Evolutionary conservation across 2,113 vertebrate species (phyloP).

Genomic region (Microtus pennsylvanicus): DNA sequence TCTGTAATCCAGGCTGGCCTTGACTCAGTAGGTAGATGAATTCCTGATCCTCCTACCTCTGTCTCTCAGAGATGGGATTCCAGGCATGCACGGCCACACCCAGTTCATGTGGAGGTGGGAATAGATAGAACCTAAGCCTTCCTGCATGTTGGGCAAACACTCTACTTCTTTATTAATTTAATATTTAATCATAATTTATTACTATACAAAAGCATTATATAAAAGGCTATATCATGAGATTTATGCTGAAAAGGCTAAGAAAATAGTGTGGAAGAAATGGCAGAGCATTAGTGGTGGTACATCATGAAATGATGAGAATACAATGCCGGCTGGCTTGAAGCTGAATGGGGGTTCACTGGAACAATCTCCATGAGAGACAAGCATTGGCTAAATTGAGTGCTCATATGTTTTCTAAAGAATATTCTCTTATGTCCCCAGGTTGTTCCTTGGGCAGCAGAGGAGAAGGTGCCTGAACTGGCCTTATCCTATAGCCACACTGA

Average conservation of each 20-base stretch:
- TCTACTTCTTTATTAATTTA: conserved; percentile 3
- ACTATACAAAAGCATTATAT: not conserved
- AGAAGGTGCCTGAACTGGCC: too few relatives aligned
- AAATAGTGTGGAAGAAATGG: not conserved
- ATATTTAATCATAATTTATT: not conserved
- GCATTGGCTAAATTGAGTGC: not conserved
- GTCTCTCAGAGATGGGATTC: not conserved
- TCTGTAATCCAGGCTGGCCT: not conserved
- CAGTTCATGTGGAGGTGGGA: not conserved
- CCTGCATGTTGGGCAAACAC: not conserved
- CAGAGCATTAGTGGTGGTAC: not conserved
- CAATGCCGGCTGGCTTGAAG: not conserved
- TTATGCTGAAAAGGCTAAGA: not conserved
- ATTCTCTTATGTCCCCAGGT: too few relatives aligned
- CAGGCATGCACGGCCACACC: not conserved
- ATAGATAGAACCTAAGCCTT: not conserved
- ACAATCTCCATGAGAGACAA: not conserved
- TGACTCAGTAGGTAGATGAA: not conserved
- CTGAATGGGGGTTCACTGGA: not conserved
- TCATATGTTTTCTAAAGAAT: conserved; percentile 14
- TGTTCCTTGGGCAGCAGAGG: too few relatives aligned
- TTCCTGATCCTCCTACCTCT: not conserved
- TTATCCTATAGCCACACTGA: too few relatives aligned
- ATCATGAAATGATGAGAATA: not conserved
- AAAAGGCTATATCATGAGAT: not conserved